A percentile compares a stretch with the other conserved stretches of the same genome.
Evolutionary conservation across 2,113 vertebrate species (phyloP).

Genomic region (Gopherus flavomarginatus): DNA sequence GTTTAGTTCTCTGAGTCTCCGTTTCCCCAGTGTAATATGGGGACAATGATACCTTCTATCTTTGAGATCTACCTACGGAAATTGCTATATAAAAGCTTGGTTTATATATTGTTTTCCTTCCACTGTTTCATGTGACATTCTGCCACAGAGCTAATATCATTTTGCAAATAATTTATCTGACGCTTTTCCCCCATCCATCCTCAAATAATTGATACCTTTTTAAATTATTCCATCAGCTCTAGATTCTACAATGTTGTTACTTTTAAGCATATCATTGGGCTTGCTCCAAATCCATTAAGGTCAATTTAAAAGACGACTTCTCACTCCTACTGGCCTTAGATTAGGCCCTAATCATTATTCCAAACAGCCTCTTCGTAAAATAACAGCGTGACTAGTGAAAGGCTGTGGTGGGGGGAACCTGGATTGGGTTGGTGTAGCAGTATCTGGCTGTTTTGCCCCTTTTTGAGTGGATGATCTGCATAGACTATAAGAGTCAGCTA

Average conservation of each 20-base stretch:
- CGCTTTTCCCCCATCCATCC: slow-evolving; percentile 39
- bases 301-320: accelerated
- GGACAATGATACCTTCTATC: neutral
- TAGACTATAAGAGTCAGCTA: neutral
- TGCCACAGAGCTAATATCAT: slow-evolving; percentile 28
- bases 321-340: accelerated
- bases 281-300: neutral
- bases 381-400: accelerated
- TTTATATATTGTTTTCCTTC: slow-evolving; percentile 31
- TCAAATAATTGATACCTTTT: slow-evolving; percentile 16
- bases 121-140: neutral
- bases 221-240: neutral
- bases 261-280: neutral
- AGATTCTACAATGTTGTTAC: neutral
- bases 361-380: neutral
- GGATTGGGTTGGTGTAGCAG: accelerated
- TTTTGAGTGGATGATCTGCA: accelerated
- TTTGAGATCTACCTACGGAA: neutral
- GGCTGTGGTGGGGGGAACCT: neutral
- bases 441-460: neutral
- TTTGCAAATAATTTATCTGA: slow-evolving; percentile 49
- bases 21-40: neutral
- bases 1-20: accelerated
- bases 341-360: neutral
- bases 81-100: neutral